Evolutionary conservation across 2,113 vertebrate species (phyloP), one percentile per base, ranked within the genome.

Genomic region (Zosterops borbonicus): DNA sequence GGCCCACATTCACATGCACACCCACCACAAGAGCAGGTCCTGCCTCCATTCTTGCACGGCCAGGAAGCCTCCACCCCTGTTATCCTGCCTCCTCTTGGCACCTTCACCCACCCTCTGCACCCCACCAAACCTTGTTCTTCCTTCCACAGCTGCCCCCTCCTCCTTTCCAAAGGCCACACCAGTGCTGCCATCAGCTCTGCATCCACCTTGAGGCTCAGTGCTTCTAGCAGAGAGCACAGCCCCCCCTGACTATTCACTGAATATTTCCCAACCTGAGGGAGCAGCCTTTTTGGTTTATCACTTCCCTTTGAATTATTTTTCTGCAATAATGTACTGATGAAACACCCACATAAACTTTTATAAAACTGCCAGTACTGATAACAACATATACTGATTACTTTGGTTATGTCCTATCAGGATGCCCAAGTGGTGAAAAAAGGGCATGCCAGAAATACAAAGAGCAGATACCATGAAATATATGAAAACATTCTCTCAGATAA

Each of bases 1-100:
- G 5, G 41, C 19, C n/a, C 25, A 49, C 1, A 1, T 37, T 47
- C 52, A 37, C 0, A 1, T 12, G 7, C 41, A 44, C 0, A 0
- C 33, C 31, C 4, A 27, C 35, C 37, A 41, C n/a, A 35, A 56
- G 77, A 28, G 39, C 44, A 87, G 31, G 19, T 29, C 18, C n/a
- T 58, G 46, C 27, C 31, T 83, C 62, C 0, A 1, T 14, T 70
- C 42, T 35, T 5, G 13, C 47, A 21, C 0, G 5, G 71, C 21
- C 47, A 60, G 33, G 44, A 64, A 73, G 35, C 53, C 52, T 70
- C 49, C 37, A 49, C 2, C 22, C 82, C 70, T 79, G 52, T 12
- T 0, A 0, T 31, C 58, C 28, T 55, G 11, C 25, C 33, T 70
- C 23, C 33, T 71, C 39, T 11, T 31, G 27, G 29, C 47, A 84